Evolutionary conservation across 2,888 invertebrate species (phyloP).

Genomic region (Teinopalpus imperialis): DNA sequence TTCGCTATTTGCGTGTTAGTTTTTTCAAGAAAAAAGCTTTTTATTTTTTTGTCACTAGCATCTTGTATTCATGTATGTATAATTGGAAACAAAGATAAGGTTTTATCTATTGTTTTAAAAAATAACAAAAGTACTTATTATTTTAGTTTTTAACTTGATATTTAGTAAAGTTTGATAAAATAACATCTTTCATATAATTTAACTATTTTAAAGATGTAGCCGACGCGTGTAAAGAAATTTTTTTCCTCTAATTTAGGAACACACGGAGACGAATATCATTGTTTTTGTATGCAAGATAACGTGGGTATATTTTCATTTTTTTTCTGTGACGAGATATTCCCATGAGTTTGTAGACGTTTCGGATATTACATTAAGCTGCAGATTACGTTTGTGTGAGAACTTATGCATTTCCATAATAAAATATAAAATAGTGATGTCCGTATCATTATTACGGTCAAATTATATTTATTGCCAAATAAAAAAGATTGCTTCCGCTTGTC

Average conservation of each 20-base stretch:
- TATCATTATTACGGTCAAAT: slow-evolving; percentile 13
- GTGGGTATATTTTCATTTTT: slow-evolving; percentile 43
- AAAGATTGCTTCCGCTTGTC: slow-evolving; percentile 39
- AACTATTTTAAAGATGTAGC: slow-evolving; percentile 12
- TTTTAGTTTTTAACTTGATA: not conserved
- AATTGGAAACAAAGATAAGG: not conserved
- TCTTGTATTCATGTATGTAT: not conserved
- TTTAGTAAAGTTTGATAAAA: too few relatives aligned
- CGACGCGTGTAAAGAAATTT: slow-evolving; percentile 7
- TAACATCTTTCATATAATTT: slow-evolving; percentile 1
- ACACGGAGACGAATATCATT: slow-evolving; percentile 48
- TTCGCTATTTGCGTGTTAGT: slow-evolving; percentile 41
- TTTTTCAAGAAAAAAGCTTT: slow-evolving; percentile 1
- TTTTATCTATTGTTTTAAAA: slow-evolving; percentile 7
- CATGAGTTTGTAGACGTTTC: slow-evolving; percentile 52
- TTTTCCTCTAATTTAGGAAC: slow-evolving; percentile 12
- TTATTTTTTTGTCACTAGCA: slow-evolving; percentile 1
- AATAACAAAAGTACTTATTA: slow-evolving; percentile 6
- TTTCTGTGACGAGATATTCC: slow-evolving; percentile 49
- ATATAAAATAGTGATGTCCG: slow-evolving; percentile 36
- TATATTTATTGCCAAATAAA: slow-evolving; percentile 43
- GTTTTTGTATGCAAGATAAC: slow-evolving; percentile 50
- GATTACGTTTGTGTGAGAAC: slow-evolving; percentile 76
- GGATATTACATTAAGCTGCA: slow-evolving; percentile 67
- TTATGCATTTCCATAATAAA: slow-evolving; percentile 47